Conservation (phyloP, 2,113 vertebrate species). For the Grantiella picta region DNA sequence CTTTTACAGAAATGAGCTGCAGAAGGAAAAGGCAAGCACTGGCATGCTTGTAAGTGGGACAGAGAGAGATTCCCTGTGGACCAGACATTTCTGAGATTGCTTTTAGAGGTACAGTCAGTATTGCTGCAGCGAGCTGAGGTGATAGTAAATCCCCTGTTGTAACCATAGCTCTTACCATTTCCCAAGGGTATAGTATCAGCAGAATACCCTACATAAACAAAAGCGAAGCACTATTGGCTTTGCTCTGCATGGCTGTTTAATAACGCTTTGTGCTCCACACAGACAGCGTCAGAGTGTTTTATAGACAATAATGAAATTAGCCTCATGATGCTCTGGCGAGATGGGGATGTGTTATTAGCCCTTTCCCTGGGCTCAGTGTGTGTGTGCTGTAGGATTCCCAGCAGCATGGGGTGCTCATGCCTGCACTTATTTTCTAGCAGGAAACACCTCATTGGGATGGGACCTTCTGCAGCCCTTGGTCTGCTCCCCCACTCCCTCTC, state of each 20-base stretch:
- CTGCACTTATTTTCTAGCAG: not conserved
- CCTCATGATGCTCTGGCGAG: not conserved
- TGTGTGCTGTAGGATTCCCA: not conserved
- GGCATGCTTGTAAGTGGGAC: constrained; percentile 3
- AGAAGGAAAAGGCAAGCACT: constrained; percentile 32
- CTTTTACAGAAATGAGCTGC: constrained; percentile 52
- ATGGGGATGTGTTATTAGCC: not conserved
- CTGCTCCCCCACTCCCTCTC: not conserved
- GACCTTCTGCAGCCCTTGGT: not conserved
- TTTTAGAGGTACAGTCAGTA: not conserved
- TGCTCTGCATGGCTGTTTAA: constrained; percentile 10
- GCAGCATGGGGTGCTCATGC: fast-evolving
- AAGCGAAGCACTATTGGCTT: not conserved
- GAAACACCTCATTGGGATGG: fast-evolving
- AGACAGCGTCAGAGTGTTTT: not conserved
- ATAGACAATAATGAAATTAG: not conserved
- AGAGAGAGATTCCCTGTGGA: not conserved
- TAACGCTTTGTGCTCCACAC: not conserved
- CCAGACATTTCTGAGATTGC: not conserved
- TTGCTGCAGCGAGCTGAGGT: not conserved
- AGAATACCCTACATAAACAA: constrained; percentile 41
- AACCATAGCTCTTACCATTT: not conserved
- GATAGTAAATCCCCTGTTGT: not conserved
- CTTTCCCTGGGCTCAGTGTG: not conserved
- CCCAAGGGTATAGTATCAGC: constrained; percentile 2